Base-by-base conservation (phyloP, 2,888 invertebrate species). In the Dolichopus griseipennis region DNA sequence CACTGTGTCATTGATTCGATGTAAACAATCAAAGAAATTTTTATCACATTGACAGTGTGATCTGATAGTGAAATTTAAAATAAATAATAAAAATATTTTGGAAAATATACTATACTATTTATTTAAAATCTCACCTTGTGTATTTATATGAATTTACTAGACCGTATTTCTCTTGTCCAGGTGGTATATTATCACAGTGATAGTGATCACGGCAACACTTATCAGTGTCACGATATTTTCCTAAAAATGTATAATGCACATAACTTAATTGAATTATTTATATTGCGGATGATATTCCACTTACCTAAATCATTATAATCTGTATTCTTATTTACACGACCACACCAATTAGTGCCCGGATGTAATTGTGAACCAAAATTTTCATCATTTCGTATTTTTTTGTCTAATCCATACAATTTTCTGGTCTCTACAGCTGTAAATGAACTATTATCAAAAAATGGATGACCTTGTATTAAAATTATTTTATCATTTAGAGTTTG, bases 301-400 rank as follows among this genome's bases (percentile, higher is more conserved):
- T 52, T 52, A 52, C 52, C 52, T 52, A 52, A 52, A 18, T 52
- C 52, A 52, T 52, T 52, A 79, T 89, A 90, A 73, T 87, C 85
- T 34, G 86, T 85, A 1, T 93, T 92, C 0, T 88, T 86, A 77
- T 87, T 88, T 3, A 93, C 93, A 74, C 89, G 89, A 33, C 94
- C 94, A 80, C 94, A 94, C 93, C 93, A 93, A 77, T 91, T 89
- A 0, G 93, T 93, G 18, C 93, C 93, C 0, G 92, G 72, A 65
- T 52, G 18, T 18, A 15, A 18, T 52, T 52, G 5, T 2, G 15
- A 18, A 52, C 6, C 52, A 52, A 4, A 27, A 27, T 52, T n/a
- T 3, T 52, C 15, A 12, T 52, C 18, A 52, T 27, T 27, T 27
- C 27, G 27, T 27, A 52, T 52, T 52, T 52, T 52, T 52, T 52